phyloP scores from a whole-genome alignment of 1,140 invertebrate genomes.

The Leptinotarsa defecta region DNA sequence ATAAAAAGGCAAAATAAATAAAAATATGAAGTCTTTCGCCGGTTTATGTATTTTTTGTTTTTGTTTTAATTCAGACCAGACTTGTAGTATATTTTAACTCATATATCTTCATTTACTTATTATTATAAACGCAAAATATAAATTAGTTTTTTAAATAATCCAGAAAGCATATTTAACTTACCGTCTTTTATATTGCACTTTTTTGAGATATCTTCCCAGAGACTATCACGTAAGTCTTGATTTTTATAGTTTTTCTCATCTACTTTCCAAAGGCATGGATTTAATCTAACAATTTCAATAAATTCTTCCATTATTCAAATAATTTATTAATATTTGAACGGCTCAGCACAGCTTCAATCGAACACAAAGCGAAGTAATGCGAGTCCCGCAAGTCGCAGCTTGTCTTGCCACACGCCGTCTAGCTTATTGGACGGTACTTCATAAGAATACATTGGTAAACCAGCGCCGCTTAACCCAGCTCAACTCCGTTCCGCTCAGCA shows the following conservation, averaged over 20 bases:
- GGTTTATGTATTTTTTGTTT: not conserved
- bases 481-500: not conserved
- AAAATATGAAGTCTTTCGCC: not conserved
- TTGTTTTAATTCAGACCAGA: not conserved
- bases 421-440: slow-evolving; percentile 12
- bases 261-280: slow-evolving; percentile 4
- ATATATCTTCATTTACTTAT: not conserved
- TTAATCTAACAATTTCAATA: not conserved
- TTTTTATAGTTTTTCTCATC: slow-evolving; percentile 16
- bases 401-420: not conserved
- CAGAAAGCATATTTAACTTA: not conserved
- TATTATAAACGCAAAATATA: slow-evolving; percentile 1
- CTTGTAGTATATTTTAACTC: not conserved
- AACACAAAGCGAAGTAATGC: slow-evolving; percentile 3
- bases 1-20: too few species aligned
- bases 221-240: slow-evolving; percentile 4
- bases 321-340: not conserved
- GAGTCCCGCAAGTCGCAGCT: not conserved
- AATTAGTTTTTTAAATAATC: not conserved
- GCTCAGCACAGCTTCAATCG: slow-evolving; percentile 14
- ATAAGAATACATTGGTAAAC: slow-evolving; percentile 1
- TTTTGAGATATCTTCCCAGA: slow-evolving; percentile 1
- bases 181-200: not conserved
- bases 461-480: not conserved
- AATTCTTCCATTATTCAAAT: slow-evolving; percentile 12